Conservation (phyloP, 2,888 invertebrate species). For the Proisotoma minuta region DNA sequence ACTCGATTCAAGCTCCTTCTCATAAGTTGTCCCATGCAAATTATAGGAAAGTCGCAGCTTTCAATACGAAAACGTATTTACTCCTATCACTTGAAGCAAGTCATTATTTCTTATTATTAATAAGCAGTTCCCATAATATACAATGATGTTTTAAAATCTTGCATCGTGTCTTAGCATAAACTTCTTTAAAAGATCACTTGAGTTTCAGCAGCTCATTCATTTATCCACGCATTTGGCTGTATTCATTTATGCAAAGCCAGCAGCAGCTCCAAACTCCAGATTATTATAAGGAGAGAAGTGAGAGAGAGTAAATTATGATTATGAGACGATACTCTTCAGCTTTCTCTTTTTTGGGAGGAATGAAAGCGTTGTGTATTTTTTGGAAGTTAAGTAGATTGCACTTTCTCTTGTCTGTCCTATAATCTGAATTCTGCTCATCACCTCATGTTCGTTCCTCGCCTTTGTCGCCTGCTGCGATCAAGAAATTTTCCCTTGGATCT, state of each 20-base stretch:
- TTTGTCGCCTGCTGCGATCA: neutral
- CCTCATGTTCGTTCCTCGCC: neutral
- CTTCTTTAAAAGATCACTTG: neutral
- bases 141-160: too few species aligned
- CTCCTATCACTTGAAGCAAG: too few species aligned
- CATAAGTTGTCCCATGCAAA: too few species aligned
- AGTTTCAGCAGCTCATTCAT: neutral
- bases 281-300: neutral
- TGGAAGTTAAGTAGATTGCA: too few species aligned
- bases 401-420: neutral
- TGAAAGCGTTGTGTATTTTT: too few species aligned
- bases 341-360: too few species aligned
- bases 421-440: neutral
- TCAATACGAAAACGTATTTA: too few species aligned
- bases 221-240: neutral
- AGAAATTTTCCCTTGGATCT: neutral
- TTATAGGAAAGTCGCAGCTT: too few species aligned
- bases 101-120: too few species aligned
- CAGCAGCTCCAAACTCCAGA: neutral
- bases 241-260: neutral
- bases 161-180: neutral
- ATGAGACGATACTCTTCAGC: neutral
- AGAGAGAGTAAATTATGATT: conserved; percentile 4
- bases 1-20: too few species aligned
- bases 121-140: too few species aligned